phyloP scores from a whole-genome alignment of 2,888 invertebrate genomes.

The Callyntrura guangdongensis region DNA sequence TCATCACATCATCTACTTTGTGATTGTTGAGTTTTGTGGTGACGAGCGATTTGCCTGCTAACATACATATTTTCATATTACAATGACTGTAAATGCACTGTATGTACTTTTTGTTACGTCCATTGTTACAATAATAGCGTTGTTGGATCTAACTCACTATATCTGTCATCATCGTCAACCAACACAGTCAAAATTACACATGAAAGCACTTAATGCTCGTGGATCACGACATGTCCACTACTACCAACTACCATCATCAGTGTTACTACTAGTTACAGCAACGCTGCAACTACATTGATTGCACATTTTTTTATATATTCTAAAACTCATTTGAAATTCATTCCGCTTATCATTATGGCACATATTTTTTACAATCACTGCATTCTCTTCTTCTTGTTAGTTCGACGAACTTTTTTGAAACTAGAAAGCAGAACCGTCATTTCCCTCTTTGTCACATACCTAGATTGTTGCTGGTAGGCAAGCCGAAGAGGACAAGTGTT shows the following conservation, averaged over 20 bases:
- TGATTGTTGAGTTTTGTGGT: conserved; percentile 23
- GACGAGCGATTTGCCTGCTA: conserved; percentile 30
- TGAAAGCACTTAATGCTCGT: conserved; percentile 53
- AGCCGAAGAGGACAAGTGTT: neutral
- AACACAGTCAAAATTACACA: conserved; percentile 29
- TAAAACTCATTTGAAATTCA: conserved; percentile 39
- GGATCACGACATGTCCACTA: conserved; percentile 39
- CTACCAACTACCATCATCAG: neutral
- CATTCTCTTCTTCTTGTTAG: conserved; percentile 16
- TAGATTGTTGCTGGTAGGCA: neutral
- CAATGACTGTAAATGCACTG: neutral
- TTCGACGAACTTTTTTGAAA: conserved; percentile 71
- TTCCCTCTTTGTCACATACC: neutral
- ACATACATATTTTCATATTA: conserved; percentile 41
- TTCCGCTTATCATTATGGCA: conserved; percentile 10
- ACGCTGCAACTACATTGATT: conserved; percentile 14
- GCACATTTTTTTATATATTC: neutral
- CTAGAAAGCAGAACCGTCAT: conserved; percentile 65
- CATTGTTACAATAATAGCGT: conserved; percentile 46
- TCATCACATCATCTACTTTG: neutral
- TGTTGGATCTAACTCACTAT: conserved; percentile 1
- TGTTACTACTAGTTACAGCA: neutral
- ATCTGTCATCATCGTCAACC: neutral
- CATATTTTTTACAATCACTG: neutral
- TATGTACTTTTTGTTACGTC: neutral